Percentiles rank a stretch among this genome's conserved stretches.
Conservation (phyloP, 2,888 invertebrate genomes). For the Dorcus parallelipipedus region DNA sequence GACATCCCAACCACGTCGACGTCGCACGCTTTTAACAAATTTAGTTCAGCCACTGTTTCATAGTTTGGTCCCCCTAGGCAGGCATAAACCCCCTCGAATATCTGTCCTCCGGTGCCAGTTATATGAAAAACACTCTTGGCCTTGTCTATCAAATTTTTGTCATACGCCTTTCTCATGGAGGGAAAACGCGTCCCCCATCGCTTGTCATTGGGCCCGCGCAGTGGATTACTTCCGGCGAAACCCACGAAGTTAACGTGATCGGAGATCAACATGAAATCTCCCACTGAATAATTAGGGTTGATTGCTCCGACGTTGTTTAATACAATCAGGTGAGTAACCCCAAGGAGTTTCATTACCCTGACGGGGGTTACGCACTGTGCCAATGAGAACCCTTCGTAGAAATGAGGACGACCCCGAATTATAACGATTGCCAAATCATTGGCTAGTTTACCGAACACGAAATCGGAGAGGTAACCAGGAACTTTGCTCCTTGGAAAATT, state of each 20-base stretch:
- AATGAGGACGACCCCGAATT: conserved; percentile 93
- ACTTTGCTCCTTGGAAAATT: conserved; percentile 80
- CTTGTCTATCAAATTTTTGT: conserved; percentile 63
- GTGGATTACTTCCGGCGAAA: conserved; percentile 83
- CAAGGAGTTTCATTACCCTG: conserved; percentile 88
- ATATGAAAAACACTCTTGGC: conserved; percentile 49
- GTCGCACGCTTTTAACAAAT: conserved; percentile 70
- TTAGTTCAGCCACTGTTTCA: conserved; percentile 88
- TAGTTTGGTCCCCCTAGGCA: conserved; percentile 91
- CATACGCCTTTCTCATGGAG: conserved; percentile 82
- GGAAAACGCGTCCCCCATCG: conserved; percentile 89
- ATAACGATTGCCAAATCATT: conserved; percentile 76
- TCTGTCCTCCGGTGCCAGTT: conserved; percentile 41
- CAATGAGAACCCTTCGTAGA: conserved; percentile 89
- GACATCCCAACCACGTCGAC: conserved; percentile 79
- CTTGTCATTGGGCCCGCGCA: conserved; percentile 88
- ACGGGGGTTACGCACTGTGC: conserved; percentile 89
- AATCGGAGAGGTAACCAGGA: conserved; percentile 82
- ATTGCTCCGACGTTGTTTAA: conserved; percentile 95
- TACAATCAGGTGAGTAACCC: conserved; percentile 77
- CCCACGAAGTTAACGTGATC: conserved; percentile 95
- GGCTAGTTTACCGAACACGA: conserved; percentile 77
- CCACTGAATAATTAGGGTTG: conserved; percentile 76
- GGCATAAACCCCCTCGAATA: conserved; percentile 86
- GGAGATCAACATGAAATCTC: conserved; percentile 92